Conservation (phyloP, 2,888 invertebrate genomes). For the Trichogramma dendrolimi region DNA sequence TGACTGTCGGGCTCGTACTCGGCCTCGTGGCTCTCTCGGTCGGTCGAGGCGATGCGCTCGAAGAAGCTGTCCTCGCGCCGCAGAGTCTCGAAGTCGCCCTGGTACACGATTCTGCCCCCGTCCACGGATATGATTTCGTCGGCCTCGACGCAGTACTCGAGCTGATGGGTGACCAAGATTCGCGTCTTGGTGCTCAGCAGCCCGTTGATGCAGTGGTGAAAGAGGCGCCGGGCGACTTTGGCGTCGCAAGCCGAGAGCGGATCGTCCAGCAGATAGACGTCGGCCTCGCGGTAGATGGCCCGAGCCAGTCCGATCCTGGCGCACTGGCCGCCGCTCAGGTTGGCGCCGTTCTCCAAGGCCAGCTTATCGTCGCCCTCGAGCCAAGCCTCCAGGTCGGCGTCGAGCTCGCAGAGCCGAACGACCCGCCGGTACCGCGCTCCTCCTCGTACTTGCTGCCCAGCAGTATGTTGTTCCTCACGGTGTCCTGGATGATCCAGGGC, state of each 20-base stretch:
- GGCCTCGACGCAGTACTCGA: conserved; percentile 69
- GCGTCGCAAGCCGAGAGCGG: conserved; percentile 76
- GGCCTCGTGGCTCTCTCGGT: conserved; percentile 43
- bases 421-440: conserved; percentile 54
- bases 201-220: conserved; percentile 67
- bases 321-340: conserved; percentile 75
- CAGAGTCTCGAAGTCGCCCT: conserved; percentile 58
- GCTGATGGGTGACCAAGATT: conserved; percentile 78
- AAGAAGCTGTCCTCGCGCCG: conserved; percentile 37
- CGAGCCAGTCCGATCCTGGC: conserved; percentile 65
- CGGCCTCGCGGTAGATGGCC: conserved; percentile 63
- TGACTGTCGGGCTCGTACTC: conserved; percentile 57
- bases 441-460: conserved; percentile 66
- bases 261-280: conserved; percentile 75
- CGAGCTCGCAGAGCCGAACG: conserved; percentile 63
- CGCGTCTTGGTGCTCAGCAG: conserved; percentile 66
- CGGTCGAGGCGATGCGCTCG: too few species aligned
- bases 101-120: conserved; percentile 56
- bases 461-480: conserved; percentile 73
- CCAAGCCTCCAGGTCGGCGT: conserved; percentile 66
- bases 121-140: conserved; percentile 64
- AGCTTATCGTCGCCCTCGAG: conserved; percentile 69
- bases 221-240: conserved; percentile 69
- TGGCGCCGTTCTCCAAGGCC: conserved; percentile 74
- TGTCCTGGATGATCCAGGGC: conserved; percentile 72